These are phyloP conservation scores for Iguana delicatissima DNA, from an alignment of 2,797 vertebrate species.

Conservation along the genomic window DNA sequence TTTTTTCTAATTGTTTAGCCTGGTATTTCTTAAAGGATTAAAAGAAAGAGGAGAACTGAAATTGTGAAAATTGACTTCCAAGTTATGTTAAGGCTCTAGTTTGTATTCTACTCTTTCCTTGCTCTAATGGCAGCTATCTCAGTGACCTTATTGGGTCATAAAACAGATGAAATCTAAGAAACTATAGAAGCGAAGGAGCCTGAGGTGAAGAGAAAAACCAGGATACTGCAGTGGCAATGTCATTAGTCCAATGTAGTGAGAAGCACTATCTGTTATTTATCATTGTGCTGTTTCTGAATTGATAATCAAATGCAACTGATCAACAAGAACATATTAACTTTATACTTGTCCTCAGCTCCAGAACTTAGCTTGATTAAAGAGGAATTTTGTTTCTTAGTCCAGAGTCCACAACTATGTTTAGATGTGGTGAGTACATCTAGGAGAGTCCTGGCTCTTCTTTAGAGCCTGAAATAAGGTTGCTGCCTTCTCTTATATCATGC, in stretches of 20 bases:
- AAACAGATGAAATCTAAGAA: conserved; percentile 62
- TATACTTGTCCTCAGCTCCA: conserved; percentile 31
- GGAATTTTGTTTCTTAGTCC: conserved; percentile 32
- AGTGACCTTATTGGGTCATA: conserved; percentile 32
- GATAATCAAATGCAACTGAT: conserved; percentile 42
- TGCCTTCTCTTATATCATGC: not conserved
- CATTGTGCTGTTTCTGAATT: conserved; percentile 21
- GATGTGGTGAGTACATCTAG: not conserved
- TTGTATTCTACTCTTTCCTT: conserved; percentile 37
- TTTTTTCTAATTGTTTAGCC: not conserved
- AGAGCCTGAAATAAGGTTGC: not conserved
- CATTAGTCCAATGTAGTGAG: conserved; percentile 43
- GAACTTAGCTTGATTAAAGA: conserved; percentile 15
- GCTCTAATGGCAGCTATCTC: conserved; percentile 15
- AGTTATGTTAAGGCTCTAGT: conserved; percentile 47
- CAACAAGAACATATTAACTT: not conserved
- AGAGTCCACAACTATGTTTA: not conserved
- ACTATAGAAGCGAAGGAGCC: conserved; percentile 45
- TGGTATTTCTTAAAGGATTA: not conserved
- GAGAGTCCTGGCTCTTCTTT: too few species aligned
- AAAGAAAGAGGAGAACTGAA: conserved; percentile 24
- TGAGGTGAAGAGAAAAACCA: conserved; percentile 48
- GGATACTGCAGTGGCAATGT: conserved; percentile 25
- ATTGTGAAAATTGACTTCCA: conserved; percentile 20
- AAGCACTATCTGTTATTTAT: conserved; percentile 8